Percentiles rank a stretch among this genome's conserved stretches.
Evolutionary conservation across 1,140 invertebrate species (phyloP).

Genomic region (Bombus picipes): DNA sequence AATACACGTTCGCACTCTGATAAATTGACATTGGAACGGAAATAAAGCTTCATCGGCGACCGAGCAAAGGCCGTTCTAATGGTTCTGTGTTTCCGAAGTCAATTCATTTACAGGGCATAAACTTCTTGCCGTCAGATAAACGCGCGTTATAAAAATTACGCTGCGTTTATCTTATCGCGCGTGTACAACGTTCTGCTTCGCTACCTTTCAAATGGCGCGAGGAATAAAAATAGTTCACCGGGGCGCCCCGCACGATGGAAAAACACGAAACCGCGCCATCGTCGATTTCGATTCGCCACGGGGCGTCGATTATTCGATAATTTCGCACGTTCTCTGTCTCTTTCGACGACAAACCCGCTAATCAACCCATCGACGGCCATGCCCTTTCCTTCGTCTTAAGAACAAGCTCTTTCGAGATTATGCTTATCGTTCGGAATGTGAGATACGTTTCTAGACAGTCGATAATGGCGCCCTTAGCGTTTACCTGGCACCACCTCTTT

Average conservation of each 20-base stretch:
- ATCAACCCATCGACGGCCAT: not conserved
- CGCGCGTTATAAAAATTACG: conserved; percentile 26
- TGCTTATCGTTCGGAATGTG: conserved; percentile 52
- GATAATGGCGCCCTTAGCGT: conserved; percentile 54
- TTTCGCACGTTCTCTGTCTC: conserved; percentile 1
- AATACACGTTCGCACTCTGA: not conserved
- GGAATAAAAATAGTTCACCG: not conserved
- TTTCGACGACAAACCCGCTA: not conserved
- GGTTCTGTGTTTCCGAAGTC: not conserved
- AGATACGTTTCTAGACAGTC: conserved; percentile 50
- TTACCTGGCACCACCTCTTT: not conserved
- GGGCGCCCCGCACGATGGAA: not conserved
- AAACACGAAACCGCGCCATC: not conserved
- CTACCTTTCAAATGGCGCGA: conserved; percentile 15
- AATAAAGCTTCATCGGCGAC: not conserved
- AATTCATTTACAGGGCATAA: conserved; percentile 19
- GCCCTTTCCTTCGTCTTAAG: not conserved
- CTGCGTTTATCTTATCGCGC: conserved; percentile 33
- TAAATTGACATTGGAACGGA: not conserved
- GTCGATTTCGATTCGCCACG: not conserved
- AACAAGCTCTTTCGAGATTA: conserved; percentile 31
- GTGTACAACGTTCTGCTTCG: conserved; percentile 14
- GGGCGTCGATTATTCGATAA: conserved; percentile 21
- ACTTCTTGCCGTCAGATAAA: conserved; percentile 5
- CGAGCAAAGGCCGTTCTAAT: not conserved